Conservation (phyloP, 2,113 vertebrate genomes). For the Platanista minor region DNA sequence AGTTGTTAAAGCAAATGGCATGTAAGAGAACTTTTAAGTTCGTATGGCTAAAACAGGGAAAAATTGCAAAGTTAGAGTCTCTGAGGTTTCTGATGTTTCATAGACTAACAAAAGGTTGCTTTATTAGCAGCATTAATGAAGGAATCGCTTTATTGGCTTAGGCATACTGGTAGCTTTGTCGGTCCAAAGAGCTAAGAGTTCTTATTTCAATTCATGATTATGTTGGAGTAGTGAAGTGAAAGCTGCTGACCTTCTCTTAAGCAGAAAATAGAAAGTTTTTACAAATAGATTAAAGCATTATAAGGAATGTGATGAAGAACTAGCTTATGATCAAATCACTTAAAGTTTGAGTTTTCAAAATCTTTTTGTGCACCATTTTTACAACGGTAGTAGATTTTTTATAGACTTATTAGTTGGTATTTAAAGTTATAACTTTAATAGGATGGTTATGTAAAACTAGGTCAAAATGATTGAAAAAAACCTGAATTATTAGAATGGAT, state of each 20-base stretch:
- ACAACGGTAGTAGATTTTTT: background rate
- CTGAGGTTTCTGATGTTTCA: constrained; percentile 83
- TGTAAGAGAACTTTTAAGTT: constrained; percentile 73
- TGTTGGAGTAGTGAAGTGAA: constrained; percentile 84
- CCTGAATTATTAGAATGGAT: background rate
- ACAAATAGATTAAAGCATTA: constrained; percentile 78
- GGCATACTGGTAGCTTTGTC: constrained; percentile 88
- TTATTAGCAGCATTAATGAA: constrained; percentile 87
- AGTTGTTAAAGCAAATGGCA: constrained; percentile 71
- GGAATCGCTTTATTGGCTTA: constrained; percentile 86
- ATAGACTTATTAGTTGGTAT: background rate
- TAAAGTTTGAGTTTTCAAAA: constrained; percentile 32
- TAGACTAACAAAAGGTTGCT: constrained; percentile 86
- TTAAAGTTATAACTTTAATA: constrained; percentile 35
- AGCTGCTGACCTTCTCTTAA: constrained; percentile 85
- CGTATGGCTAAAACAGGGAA: constrained; percentile 70
- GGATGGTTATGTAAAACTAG: background rate
- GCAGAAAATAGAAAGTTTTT: constrained; percentile 85
- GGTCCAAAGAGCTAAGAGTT: constrained; percentile 82
- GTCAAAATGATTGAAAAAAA: background rate
- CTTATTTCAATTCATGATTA: constrained; percentile 87
- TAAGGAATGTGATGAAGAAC: constrained; percentile 64
- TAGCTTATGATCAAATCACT: constrained; percentile 28
- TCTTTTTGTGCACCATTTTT: background rate
- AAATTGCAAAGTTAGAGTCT: constrained; percentile 76